phyloP scores from a whole-genome alignment of 2,797 vertebrate genomes.

The Urosaurus nigricauda region DNA sequence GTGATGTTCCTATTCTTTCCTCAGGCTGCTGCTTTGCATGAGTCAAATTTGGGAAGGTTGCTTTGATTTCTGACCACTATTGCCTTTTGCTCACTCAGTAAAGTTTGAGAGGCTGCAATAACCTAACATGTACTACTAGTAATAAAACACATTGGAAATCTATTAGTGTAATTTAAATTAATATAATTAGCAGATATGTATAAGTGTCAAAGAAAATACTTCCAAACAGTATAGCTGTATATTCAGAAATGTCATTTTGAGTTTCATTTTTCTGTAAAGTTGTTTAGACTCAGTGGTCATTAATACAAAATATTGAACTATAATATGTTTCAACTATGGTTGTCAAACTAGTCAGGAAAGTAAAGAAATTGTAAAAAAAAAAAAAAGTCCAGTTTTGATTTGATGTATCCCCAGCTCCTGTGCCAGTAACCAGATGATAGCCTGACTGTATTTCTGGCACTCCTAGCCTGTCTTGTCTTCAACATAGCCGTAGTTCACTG shows the following conservation, averaged over 20 bases:
- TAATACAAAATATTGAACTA: not conserved
- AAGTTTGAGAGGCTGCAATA: conserved; percentile 76
- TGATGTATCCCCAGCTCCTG: not conserved
- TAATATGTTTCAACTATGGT: not conserved
- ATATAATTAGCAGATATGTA: not conserved
- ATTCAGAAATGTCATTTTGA: not conserved
- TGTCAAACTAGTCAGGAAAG: not conserved
- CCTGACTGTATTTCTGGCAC: not conserved
- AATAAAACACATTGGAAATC: conserved; percentile 70
- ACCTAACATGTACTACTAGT: conserved; percentile 75
- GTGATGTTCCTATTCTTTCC: conserved; percentile 68
- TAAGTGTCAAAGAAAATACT: not conserved
- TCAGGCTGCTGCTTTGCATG: conserved; percentile 81
- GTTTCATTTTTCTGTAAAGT: not conserved
- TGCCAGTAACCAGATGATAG: not conserved
- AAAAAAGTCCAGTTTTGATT: not conserved
- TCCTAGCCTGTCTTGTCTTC: not conserved
- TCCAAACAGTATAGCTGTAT: not conserved
- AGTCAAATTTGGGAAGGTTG: conserved; percentile 77
- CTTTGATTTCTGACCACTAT: conserved; percentile 75
- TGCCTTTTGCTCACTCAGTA: conserved; percentile 72
- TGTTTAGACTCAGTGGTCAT: not conserved
- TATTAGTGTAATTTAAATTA: conserved; percentile 32
- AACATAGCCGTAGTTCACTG: not conserved
- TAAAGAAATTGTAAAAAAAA: not conserved